Base-by-base conservation (phyloP, 2,113 vertebrate species). In the Miniopterus natalensis region DNA sequence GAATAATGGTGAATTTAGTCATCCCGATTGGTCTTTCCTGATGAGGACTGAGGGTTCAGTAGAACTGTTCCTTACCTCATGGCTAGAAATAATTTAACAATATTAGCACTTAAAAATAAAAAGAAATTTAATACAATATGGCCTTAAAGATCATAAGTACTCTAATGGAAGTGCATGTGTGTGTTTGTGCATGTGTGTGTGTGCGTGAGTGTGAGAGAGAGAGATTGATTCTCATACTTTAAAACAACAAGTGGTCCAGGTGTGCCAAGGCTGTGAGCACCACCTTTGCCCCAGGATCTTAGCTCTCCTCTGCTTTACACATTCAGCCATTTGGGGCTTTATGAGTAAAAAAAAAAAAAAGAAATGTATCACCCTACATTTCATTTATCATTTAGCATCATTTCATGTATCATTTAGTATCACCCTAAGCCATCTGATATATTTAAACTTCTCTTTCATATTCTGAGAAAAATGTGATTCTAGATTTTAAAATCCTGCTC, bases 371-470 rank as follows among this genome's bases (percentile, higher is more conserved):
- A 31, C 27, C 40, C 40, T 83, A 45, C 27, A 47, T 47, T 31
- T 83, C 57, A 83, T 63, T 63, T 83, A 63, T 65, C 42, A 65
- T 78, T 91, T 75, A 36, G 1, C 79, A 61, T 65, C 49, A 78
- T 63, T 83, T 83, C 40, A 47, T 83, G 42, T 12, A 84, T 66
- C 42, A 59, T 63, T 91, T 80, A 42, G 1, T 83, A 47, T 79
- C 36, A 78, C 7, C 8, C 7, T 80, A 68, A 94, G 57, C 5
- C 1, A 29, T 68, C 13, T 65, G 20, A 84, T 65, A 71, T n/a
- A 70, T 45, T 78, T 83, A 71, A 92, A 66, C 4, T 59, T 90
- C 74, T 79, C 51, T 92, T 95, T 74, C 3, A 36, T n/a, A 66
- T 51, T 94, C 36, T 94, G n/a, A 85, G 51, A 78, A 89, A 85